Percentiles rank a stretch among this genome's conserved stretches.
phyloP scores from a whole-genome alignment of 92 coral and sea anemone species.

The Heteractis magnifica region DNA sequence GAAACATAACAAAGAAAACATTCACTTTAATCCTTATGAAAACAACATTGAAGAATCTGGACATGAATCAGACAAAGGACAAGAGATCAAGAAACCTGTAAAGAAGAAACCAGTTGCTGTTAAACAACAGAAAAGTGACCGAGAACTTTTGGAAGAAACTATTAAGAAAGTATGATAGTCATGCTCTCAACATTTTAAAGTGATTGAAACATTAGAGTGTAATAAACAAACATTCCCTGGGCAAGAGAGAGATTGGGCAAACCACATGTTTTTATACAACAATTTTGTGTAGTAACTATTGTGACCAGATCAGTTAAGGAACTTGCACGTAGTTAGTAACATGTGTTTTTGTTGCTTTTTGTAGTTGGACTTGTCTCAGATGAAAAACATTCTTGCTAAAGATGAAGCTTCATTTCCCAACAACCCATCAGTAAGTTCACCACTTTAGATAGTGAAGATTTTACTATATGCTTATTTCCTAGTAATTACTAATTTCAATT shows the following conservation, averaged over 20 bases:
- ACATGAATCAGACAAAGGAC: slow-evolving; percentile 46
- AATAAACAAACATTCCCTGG: not conserved
- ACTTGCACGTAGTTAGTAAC: not conserved
- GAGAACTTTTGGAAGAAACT: slow-evolving; percentile 64
- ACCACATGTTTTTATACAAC: not conserved
- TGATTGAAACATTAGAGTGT: not conserved
- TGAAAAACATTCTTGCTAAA: slow-evolving; percentile 63
- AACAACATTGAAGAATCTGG: slow-evolving; percentile 32
- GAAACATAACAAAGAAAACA: slow-evolving; percentile 44
- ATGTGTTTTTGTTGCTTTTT: not conserved
- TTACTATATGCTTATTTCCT: no score
- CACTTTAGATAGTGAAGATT: not conserved
- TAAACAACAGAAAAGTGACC: slow-evolving; percentile 72
- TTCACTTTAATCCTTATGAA: slow-evolving; percentile 43
- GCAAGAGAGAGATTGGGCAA: not conserved
- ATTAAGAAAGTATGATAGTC: slow-evolving; percentile 44
- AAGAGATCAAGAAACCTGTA: slow-evolving; percentile 41
- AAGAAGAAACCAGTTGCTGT: slow-evolving; percentile 52
- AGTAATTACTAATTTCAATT: no score
- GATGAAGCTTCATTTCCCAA: slow-evolving; percentile 64
- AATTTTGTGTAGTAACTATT: not conserved
- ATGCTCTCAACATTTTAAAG: not conserved
- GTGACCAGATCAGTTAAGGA: no score
- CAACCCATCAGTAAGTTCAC: slow-evolving; percentile 68
- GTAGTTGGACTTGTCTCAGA: slow-evolving; percentile 60